Conservation (phyloP, 2,888 invertebrate species). For the Heliconius charithonia region DNA sequence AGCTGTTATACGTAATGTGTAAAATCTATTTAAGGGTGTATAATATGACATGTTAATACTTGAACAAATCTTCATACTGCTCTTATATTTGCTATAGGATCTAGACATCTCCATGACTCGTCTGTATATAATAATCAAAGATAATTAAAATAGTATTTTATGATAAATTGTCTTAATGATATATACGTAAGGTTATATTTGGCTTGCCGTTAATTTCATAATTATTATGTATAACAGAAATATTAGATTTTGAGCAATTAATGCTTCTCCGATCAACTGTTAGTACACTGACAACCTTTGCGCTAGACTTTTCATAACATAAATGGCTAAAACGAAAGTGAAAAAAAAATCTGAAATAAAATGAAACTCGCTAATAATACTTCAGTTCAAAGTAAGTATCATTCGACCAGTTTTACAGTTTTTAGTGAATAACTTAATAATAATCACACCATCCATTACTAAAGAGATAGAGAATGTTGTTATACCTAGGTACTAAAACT, state of each 20-base stretch:
- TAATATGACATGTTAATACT: neutral
- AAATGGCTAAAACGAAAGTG: constrained; percentile 7
- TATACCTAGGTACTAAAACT: too few relatives aligned
- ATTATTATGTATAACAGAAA: neutral
- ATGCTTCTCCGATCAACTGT: neutral
- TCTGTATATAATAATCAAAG: neutral
- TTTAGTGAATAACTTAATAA: too few relatives aligned
- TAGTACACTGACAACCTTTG: neutral
- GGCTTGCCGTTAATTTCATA: neutral
- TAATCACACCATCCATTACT: too few relatives aligned
- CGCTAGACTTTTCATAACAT: neutral
- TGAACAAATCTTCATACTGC: constrained; percentile 1
- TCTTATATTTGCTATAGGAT: constrained; percentile 3
- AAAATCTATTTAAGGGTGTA: neutral
- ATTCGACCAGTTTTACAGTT: neutral
- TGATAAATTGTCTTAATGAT: neutral
- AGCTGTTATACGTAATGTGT: neutral
- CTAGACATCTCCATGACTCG: neutral
- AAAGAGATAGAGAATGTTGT: too few relatives aligned
- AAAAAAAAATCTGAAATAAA: neutral
- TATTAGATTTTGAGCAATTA: neutral
- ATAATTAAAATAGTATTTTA: neutral
- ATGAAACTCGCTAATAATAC: constrained; percentile 5
- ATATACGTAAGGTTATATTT: neutral
- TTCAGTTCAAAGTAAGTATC: constrained; percentile 1